Evolutionary conservation across 2,888 invertebrate species (phyloP).

Genomic region (Marasmarcha lunaedactyla): DNA sequence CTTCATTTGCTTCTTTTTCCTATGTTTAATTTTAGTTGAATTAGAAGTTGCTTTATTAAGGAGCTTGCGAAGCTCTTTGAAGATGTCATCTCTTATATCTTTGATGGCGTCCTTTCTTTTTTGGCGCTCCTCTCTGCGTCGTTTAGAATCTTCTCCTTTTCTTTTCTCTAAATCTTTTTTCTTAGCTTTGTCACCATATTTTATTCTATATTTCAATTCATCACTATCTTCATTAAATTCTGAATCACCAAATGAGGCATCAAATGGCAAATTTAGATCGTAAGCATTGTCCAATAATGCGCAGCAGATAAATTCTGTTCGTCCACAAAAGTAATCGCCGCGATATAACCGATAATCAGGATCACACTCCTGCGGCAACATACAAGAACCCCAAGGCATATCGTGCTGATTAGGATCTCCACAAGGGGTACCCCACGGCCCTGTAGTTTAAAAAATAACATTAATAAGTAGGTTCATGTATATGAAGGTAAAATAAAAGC

Average conservation of each 20-base stretch:
- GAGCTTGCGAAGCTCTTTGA: slow-evolving; percentile 36
- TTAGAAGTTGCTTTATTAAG: slow-evolving; percentile 35
- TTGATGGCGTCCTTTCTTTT: slow-evolving; percentile 29
- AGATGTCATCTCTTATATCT: slow-evolving; percentile 32
- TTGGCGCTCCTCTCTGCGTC: slow-evolving; percentile 24
- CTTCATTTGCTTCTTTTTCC: slow-evolving; percentile 42
- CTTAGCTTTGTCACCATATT: slow-evolving; percentile 11
- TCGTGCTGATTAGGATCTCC: slow-evolving; percentile 55
- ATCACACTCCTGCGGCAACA: slow-evolving; percentile 42
- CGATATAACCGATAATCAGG: slow-evolving; percentile 45
- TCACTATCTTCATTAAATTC: slow-evolving; percentile 34
- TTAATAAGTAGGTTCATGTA: background rate
- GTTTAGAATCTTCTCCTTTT: slow-evolving; percentile 17
- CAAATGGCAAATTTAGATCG: slow-evolving; percentile 48
- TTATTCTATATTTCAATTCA: slow-evolving; percentile 24
- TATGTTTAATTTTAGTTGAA: slow-evolving; percentile 31
- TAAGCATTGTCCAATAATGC: slow-evolving; percentile 36
- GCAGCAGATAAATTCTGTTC: slow-evolving; percentile 45
- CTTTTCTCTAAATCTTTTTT: slow-evolving; percentile 21
- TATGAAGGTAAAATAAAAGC: too few species aligned
- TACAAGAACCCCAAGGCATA: slow-evolving; percentile 52
- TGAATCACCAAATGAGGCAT: slow-evolving; percentile 39
- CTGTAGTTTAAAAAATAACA: slow-evolving; percentile 20
- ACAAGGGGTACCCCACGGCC: slow-evolving; percentile 54
- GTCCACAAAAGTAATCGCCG: slow-evolving; percentile 48